These are phyloP conservation scores for Schlechtendalia chinensis DNA, from an alignment of 1,140 invertebrate species.

Conservation along the genomic window DNA sequence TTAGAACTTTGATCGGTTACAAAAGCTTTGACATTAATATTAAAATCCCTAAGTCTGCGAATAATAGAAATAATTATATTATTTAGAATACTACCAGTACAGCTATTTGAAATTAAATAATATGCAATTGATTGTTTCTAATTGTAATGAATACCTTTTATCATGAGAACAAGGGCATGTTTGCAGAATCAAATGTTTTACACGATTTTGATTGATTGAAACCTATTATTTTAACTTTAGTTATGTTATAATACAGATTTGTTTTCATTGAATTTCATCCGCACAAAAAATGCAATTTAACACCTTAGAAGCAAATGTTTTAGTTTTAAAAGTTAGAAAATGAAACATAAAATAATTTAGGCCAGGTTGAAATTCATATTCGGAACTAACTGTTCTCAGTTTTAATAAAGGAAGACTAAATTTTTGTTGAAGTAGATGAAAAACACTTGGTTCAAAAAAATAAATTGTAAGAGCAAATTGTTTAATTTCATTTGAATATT, in stretches of 20 bases:
- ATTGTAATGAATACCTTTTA: background rate
- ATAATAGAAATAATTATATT: background rate
- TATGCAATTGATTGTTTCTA: background rate
- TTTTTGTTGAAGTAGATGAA: background rate
- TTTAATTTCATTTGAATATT: background rate
- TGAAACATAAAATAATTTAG: slow-evolving; percentile 4
- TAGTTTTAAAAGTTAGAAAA: background rate
- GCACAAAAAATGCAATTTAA: background rate
- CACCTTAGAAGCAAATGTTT: background rate
- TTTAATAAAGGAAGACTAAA: background rate
- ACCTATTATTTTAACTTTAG: background rate
- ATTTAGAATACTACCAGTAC: background rate
- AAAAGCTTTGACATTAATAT: background rate
- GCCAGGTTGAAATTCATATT: background rate
- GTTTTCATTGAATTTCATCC: background rate
- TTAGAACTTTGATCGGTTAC: background rate
- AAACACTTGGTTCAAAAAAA: background rate
- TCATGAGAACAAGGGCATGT: background rate
- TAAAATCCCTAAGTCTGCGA: background rate
- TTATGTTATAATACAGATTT: background rate
- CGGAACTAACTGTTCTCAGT: background rate
- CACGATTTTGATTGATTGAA: background rate
- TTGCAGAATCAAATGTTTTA: background rate
- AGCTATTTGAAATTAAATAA: background rate
- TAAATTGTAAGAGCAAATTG: slow-evolving; percentile 11